Base-by-base conservation (phyloP, 2,888 invertebrate species). In the Drosophila maculinotata region DNA sequence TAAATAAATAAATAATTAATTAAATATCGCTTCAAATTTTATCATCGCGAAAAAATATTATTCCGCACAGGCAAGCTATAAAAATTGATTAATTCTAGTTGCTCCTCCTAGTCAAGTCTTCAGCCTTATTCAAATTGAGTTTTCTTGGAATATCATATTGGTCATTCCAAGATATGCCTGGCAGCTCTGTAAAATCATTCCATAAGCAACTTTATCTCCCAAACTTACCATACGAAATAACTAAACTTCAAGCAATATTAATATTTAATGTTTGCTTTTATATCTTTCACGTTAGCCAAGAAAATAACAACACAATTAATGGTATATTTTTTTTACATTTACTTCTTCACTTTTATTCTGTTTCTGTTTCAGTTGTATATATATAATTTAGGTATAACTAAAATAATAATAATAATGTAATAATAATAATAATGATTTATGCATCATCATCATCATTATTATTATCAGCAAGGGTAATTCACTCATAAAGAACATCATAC, bases 371-470 rank as follows among this genome's bases (percentile, higher is more conserved):
- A 62, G 58, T 79, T 81, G 28, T 57, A 62, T 76, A 73, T 69
- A 64, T 77, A 85, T 82, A 81, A 87, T 86, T 81, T 87, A 84
- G 41, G 67, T 69, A 72, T 77, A 77, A 75, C 79, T 77, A 77
- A 77, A 75, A 68, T 75, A 70, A 65, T 67, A 58, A 68, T 69
- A 38, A 14, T 52, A 42, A 59, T 58, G n/a, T 56, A 47, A 33
- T 48, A 15, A 48, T 51, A 51, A 57, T 58, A 57, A 57, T 64
- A 20, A 69, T 60, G 48, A 35, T 52, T 54, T 39, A 47, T 54
- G 69, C 62, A 69, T 53, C 30, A 45, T 48, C 10, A 30, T 56
- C 30, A 38, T 49, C n/a, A 36, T 41, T 36, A 38, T 56, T 62
- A 39, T 56, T 25, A 39, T 62, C 38, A 57, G 31, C 17, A 31